Evolutionary conservation across 2,888 invertebrate species (phyloP), one percentile per base, ranked within the genome.

Genomic region (Periphyllus acericola): DNA sequence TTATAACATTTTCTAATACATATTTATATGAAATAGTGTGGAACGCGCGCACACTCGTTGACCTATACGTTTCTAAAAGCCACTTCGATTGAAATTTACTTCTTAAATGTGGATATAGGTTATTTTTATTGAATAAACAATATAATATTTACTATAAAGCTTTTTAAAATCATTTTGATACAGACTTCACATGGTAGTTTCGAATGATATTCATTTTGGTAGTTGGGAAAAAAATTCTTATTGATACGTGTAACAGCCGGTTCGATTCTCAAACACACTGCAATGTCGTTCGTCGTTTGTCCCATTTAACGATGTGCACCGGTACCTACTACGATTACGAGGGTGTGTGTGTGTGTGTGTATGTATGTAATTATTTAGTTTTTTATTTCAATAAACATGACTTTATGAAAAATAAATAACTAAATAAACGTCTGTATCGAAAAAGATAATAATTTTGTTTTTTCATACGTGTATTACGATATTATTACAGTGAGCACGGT

Each of bases 401-500:
- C 34, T 36, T 34, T 5, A 72, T 72, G 8, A 19, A 21, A 19
- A 68, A 68, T n/a, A 68, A 68, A 29, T 11, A n/a, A 11, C 68
- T 29, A 19, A n/a, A 34, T 34, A 72, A 72, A 32, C 34, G 72
- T 72, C 19, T 34, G 72, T 19, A 34, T 72, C 17, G 36, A 8
- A 36, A 74, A 17, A 46, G 17, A 52, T 76, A 29, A 46, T 29
- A 25, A 17, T 34, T 60, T 52, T 17, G 17, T 46, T 60, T 34
- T 36, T 0, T 8, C 11, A 25, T 68, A 32, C 19, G 32, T 71
- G 25, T 3, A 34, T 11, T 46, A 14, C 2, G 14, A 46, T 46
- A 46, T 46, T n/a, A 32, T 78, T 52, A 11, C 89, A 89, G 89
- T 89, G 71, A 89, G 88, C n/a, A 83, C 87, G 1, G 81, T 84